These are phyloP conservation scores for Chaunax sp. DNA, from an alignment of 2,797 vertebrate genomes.

Conservation along the genomic window DNA sequence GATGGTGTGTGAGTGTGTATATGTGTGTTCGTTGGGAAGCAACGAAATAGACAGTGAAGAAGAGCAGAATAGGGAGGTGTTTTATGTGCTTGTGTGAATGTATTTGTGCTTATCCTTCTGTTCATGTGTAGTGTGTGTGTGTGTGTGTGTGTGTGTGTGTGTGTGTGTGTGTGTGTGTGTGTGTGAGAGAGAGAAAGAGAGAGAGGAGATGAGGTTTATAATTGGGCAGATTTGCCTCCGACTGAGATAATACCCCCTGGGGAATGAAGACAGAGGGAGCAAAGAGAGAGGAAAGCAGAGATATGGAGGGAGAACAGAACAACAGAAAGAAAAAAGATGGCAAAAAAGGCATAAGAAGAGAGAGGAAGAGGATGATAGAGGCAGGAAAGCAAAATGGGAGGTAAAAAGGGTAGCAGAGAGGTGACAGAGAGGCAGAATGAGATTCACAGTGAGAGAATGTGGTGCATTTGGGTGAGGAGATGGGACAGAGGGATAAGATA, in stretches of 20 bases:
- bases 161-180: conserved; percentile 46
- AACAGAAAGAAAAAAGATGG: conserved; percentile 52
- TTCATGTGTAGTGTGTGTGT: conserved; percentile 49
- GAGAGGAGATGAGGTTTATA: conserved; percentile 84
- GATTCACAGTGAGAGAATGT: conserved; percentile 41
- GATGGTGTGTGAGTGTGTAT: conserved; percentile 42
- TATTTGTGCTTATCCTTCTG: conserved; percentile 53
- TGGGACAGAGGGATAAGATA: conserved; percentile 33
- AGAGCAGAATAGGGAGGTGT: conserved; percentile 62
- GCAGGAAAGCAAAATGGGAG: conserved; percentile 55
- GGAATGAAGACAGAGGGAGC: conserved; percentile 73
- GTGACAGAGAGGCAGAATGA: conserved; percentile 54
- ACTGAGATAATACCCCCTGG: conserved; percentile 84
- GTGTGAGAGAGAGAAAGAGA: conserved; percentile 9
- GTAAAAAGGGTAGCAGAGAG: conserved; percentile 61
- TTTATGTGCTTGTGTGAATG: conserved; percentile 56
- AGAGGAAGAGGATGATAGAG: conserved; percentile 44
- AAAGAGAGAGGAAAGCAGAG: conserved; percentile 51
- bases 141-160: conserved; percentile 58
- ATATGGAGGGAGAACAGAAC: conserved; percentile 53
- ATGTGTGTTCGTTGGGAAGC: conserved; percentile 43
- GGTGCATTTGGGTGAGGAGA: conserved; percentile 38
- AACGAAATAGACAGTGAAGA: conserved; percentile 69
- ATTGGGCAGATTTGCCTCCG: conserved; percentile 85
- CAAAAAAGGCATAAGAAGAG: conserved; percentile 40